phyloP scores from a whole-genome alignment of 1,140 invertebrate genomes.

The Trichonephila clavata region DNA sequence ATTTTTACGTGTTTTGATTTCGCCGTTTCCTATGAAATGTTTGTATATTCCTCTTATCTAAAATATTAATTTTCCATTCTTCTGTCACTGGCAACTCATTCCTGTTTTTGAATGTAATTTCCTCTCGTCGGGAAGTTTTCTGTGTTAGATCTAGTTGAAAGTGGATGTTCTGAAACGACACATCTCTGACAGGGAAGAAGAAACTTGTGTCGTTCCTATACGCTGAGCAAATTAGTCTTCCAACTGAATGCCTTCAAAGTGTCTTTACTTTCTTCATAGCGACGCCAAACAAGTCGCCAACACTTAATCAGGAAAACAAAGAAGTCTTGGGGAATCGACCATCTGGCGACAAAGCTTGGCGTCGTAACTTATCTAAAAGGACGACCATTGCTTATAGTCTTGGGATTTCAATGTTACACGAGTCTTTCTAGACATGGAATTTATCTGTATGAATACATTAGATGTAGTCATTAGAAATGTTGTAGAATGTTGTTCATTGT shows the following conservation, averaged over 20 bases:
- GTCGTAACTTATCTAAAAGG: not conserved
- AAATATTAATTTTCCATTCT: too few relatives aligned
- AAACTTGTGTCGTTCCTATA: conserved; percentile 19
- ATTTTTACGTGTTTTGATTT: too few relatives aligned
- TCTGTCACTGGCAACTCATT: too few relatives aligned
- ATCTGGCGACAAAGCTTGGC: too few relatives aligned
- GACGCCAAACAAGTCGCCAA: not conserved
- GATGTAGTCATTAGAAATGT: not conserved
- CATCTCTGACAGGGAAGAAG: not conserved
- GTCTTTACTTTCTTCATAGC: conserved; percentile 11
- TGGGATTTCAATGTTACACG: not conserved
- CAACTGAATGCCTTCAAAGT: conserved; percentile 19
- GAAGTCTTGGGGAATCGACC: too few relatives aligned
- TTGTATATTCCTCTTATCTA: too few relatives aligned
- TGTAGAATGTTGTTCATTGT: not conserved
- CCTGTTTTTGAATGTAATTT: too few relatives aligned
- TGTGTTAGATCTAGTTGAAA: too few relatives aligned
- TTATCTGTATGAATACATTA: not conserved
- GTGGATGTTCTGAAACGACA: too few relatives aligned
- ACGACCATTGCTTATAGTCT: not conserved
- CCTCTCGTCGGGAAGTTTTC: too few relatives aligned
- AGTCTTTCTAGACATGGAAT: not conserved
- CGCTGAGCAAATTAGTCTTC: conserved; percentile 30
- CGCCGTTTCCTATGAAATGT: too few relatives aligned
- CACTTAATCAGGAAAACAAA: not conserved